A percentile compares a stretch with the other conserved stretches of the same genome.
These are phyloP conservation scores for Sardina pilchardus DNA, from an alignment of 2,113 vertebrate species.

Conservation along the genomic window DNA sequence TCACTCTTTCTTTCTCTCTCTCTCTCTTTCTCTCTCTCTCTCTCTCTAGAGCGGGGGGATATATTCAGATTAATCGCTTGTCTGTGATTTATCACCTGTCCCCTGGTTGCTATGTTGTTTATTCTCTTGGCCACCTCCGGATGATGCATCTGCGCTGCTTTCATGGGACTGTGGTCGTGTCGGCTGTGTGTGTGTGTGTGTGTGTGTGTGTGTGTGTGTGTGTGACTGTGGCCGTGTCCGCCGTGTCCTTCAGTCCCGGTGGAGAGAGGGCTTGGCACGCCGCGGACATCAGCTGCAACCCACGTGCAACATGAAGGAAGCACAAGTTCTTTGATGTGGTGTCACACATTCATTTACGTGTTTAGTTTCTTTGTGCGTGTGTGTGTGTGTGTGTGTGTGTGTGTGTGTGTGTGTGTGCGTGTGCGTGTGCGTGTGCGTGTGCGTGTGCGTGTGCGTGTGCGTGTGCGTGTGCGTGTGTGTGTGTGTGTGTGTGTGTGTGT, in stretches of 20 bases:
- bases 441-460: background rate
- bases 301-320: slow-evolving; percentile 11
- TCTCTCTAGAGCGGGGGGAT: background rate
- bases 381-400: background rate
- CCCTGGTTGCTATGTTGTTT: background rate
- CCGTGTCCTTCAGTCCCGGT: background rate
- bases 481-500: slow-evolving; percentile 7
- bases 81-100: background rate
- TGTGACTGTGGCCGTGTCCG: background rate
- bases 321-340: background rate
- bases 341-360: slow-evolving; percentile 7
- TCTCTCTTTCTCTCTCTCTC: no score
- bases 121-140: background rate
- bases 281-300: background rate
- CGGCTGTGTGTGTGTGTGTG: no score
- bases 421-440: background rate
- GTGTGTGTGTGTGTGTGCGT: background rate
- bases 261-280: background rate
- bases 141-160: background rate
- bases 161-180: background rate
- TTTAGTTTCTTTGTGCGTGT: background rate
- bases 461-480: background rate
- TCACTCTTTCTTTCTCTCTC: background rate
- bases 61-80: background rate
- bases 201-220: no score